These are phyloP conservation scores for Cyclopterus lumpus DNA, from an alignment of 2,797 vertebrate species.

Conservation along the genomic window DNA sequence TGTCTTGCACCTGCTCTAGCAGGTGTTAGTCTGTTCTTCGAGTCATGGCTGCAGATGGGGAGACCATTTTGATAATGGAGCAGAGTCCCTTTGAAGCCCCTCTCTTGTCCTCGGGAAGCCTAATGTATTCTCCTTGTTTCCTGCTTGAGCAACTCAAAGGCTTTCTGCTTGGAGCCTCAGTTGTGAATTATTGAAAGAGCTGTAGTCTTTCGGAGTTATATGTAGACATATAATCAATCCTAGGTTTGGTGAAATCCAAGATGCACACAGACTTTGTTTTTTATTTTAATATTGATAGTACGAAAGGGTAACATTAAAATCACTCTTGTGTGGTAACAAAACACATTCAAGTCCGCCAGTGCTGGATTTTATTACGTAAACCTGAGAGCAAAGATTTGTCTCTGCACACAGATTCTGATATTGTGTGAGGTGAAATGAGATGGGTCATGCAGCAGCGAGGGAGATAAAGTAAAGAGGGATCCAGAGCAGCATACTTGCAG, in stretches of 20 bases:
- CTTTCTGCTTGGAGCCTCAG: conserved; percentile 53
- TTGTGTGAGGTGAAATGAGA: conserved; percentile 23
- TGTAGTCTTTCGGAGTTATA: conserved; percentile 13
- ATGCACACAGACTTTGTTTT: neutral
- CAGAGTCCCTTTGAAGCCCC: conserved; percentile 61
- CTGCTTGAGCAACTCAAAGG: conserved; percentile 62
- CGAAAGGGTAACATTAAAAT: neutral
- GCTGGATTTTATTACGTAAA: neutral
- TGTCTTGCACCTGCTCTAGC: conserved; percentile 54
- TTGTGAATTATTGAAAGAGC: conserved; percentile 54
- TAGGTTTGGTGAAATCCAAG: neutral
- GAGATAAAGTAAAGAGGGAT: conserved; percentile 9
- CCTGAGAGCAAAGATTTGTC: neutral
- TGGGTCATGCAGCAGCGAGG: conserved; percentile 4
- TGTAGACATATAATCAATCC: conserved; percentile 2
- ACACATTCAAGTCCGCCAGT: neutral
- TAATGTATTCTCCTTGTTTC: conserved; percentile 61
- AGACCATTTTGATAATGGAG: conserved; percentile 74
- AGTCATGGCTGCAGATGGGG: conserved; percentile 62
- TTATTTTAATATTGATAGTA: neutral
- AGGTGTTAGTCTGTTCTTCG: conserved; percentile 56
- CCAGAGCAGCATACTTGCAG: conserved; percentile 11
- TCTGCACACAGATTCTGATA: neutral
- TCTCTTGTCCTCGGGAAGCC: conserved; percentile 42
- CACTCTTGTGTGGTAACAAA: neutral